Conservation (phyloP, 1,140 invertebrate species). For the Drosophila nigrodunni region DNA sequence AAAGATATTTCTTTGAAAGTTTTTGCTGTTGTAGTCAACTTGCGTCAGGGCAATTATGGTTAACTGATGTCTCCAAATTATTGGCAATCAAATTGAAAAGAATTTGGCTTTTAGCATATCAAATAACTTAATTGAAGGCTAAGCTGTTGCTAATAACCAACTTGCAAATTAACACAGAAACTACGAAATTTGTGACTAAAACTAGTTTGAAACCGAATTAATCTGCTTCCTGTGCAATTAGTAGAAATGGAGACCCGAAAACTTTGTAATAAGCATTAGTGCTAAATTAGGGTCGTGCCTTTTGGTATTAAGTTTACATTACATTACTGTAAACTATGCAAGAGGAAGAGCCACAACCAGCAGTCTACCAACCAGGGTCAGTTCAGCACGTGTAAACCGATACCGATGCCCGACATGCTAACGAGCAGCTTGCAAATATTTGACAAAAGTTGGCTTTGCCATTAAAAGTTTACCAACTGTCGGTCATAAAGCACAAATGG, state of each 20-base stretch:
- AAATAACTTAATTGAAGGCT: slow-evolving; percentile 11
- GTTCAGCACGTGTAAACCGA: slow-evolving; percentile 41
- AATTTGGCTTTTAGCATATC: not conserved
- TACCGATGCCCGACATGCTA: slow-evolving; percentile 59
- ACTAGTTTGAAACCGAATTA: slow-evolving; percentile 34
- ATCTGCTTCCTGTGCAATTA: slow-evolving; percentile 34
- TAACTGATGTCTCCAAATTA: not conserved
- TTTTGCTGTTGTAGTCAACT: not conserved
- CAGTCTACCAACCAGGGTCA: not conserved
- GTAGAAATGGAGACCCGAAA: slow-evolving; percentile 31
- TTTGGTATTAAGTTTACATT: slow-evolving; percentile 39
- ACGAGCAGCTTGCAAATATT: slow-evolving; percentile 68
- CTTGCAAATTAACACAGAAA: slow-evolving; percentile 13
- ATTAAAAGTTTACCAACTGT: slow-evolving; percentile 39
- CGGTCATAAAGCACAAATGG: slow-evolving; percentile 21
- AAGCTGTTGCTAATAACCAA: not conserved
- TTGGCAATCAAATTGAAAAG: not conserved
- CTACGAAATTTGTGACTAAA: slow-evolving; percentile 22
- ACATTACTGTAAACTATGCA: slow-evolving; percentile 21
- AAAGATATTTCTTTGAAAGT: not conserved
- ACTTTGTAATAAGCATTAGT: slow-evolving; percentile 67
- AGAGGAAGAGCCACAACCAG: not conserved
- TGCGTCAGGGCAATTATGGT: not conserved
- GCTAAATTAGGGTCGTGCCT: slow-evolving; percentile 36
- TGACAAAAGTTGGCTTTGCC: slow-evolving; percentile 53